Evolutionary conservation across 1,140 invertebrate genomes (phyloP).

Genomic region (Drosophila kurseongensis): DNA sequence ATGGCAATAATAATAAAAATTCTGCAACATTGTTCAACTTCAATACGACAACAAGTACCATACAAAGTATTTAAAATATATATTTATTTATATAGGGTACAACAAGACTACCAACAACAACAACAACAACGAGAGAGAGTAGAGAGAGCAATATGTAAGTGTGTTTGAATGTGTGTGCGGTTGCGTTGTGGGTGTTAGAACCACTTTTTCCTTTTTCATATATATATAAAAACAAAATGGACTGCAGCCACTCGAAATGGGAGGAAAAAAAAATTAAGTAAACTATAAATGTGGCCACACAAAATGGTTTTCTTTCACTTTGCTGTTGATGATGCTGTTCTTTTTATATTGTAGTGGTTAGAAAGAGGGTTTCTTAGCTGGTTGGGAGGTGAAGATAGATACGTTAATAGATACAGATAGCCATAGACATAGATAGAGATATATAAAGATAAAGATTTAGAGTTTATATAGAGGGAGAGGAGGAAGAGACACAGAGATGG

Average conservation of each 20-base stretch:
- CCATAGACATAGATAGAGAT: conserved; percentile 30
- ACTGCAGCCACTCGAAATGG: conserved; percentile 11
- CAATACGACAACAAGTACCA: conserved; percentile 69
- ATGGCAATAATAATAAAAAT: conserved; percentile 74
- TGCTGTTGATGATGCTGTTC: conserved; percentile 35
- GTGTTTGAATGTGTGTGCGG: conserved; percentile 20
- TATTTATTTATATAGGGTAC: conserved; percentile 52
- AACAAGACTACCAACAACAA: conserved; percentile 69
- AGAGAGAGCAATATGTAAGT: conserved; percentile 54
- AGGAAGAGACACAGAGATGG: conserved; percentile 60
- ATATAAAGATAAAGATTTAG: conserved; percentile 26
- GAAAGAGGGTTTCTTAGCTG: conserved; percentile 46
- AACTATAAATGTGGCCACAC: conserved; percentile 9
- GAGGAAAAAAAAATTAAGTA: conserved; percentile 4
- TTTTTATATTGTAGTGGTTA: conserved; percentile 18
- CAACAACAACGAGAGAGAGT: conserved; percentile 32
- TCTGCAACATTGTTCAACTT: conserved; percentile 66
- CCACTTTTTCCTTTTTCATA: conserved; percentile 3
- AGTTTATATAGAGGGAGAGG: conserved; percentile 28
- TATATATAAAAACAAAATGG: conserved; percentile 22
- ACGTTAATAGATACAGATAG: conserved; percentile 46
- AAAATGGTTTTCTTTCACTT: conserved; percentile 21
- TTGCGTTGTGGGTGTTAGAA: conserved; percentile 14
- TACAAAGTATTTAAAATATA: conserved; percentile 61
- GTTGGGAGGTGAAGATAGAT: conserved; percentile 41